Evolutionary conservation across 2,113 vertebrate genomes (phyloP), one percentile per base, ranked within the genome.

Genomic region (Mixornis gularis): DNA sequence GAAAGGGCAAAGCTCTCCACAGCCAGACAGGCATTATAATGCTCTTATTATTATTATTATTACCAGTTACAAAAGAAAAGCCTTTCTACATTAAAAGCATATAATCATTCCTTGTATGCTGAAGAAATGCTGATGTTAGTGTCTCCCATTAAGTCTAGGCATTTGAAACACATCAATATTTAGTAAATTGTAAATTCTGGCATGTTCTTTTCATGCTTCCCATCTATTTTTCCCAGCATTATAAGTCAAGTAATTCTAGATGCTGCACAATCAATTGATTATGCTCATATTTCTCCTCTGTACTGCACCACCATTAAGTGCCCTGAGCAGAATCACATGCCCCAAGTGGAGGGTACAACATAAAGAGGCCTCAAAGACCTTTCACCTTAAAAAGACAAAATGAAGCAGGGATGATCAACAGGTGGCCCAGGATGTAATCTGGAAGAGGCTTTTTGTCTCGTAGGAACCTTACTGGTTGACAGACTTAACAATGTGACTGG

Each of bases 21-120:
- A 90, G 85, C 26, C 56, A 85, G 71, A 30, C 10, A 73, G 25
- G 22, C 20, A 76, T 51, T 40, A 70, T 40, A 93, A 85, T 74
- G 44, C 59, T 91, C 19, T 65, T 91, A 74, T 62, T 93, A 92
- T 59, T 64, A 92, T 59, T 64, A 81, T 41, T 34, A 95, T 69
- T 87, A 89, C 15, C 58, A 80, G 62, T 74, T 87, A 91, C 17
- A 87, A 89, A 93, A 69, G 49, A 94, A 85, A 87, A 79, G 16
- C 53, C 56, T 60, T 87, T 85, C 84, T 85, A 65, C 36, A 64
- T 66, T 83, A 83, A 89, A 93, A 96, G 78, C 78, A 79, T 60
- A 92, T 77, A 94, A 73, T 58, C 18, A 69, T 81, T 78, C 70
- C 19, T 65, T 48, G 27, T 62, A 51, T 27, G 52, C 43, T 73